Evolutionary conservation across 2,113 vertebrate species (phyloP), one percentile per base, ranked within the genome.

Genomic region (Antigone vipio): DNA sequence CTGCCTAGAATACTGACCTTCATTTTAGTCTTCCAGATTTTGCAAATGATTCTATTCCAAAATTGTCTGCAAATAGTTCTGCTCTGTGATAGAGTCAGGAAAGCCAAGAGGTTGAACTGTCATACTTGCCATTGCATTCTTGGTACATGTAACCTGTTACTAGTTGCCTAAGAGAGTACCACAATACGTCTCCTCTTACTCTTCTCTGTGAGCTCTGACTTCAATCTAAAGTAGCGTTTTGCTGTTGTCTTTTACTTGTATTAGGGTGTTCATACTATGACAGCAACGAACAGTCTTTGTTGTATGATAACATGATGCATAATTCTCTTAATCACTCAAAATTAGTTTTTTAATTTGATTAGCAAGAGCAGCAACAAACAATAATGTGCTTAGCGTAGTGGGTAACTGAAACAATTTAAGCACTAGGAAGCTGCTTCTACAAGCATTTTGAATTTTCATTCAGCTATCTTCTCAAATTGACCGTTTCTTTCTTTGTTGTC

Each of bases 401-500:
- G 32, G 59, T 88, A 83, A 79, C 56, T 78, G 74, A 86, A 91
- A 89, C 45, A 53, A 69, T 49, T 88, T 60, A n/a, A 78, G 34
- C 13, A 26, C 34, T 45, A 47, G 58, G 18, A 91, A 85, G 27
- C 62, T 84, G 30, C n/a, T 90, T 75, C n/a, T 84, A 9, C 18
- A 55, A 85, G 60, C 35, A 29, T 50, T 89, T 91, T 69, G n/a
- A 83, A 78, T 92, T 85, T 90, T 93, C 40, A 29, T 88, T 86
- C 62, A 79, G 76, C 52, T 29, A 11, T 91, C 35, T 90, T 95
- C 78, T 88, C 66, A 87, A 95, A 88, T 59, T 95, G 79, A 95
- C 85, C 30, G 15, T 72, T 96, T 94, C 89, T 96, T 92, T 5
- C 76, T 94, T 85, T 1, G 68, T 97, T 97, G 86, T 89, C 85